These are phyloP conservation scores for Taenaris catops DNA, from an alignment of 2,888 invertebrate species.

Conservation along the genomic window DNA sequence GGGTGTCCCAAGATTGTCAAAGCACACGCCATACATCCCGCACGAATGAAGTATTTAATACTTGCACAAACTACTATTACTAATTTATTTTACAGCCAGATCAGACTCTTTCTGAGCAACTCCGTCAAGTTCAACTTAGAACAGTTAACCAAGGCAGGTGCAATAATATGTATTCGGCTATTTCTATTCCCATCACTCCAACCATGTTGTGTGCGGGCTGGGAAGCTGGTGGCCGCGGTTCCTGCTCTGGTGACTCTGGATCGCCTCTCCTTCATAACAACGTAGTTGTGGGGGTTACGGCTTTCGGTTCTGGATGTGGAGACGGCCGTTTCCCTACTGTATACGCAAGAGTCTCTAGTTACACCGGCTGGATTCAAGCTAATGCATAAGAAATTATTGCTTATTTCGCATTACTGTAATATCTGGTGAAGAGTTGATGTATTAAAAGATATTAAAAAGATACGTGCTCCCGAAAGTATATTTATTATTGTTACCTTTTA, in stretches of 20 bases:
- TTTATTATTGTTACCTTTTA: too few relatives aligned
- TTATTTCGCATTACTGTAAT: too few relatives aligned
- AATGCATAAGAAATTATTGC: not conserved
- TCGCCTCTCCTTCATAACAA: slow-evolving; percentile 26
- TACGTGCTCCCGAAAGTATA: too few relatives aligned
- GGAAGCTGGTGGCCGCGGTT: slow-evolving; percentile 6
- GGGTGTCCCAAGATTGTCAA: too few relatives aligned
- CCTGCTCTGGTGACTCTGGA: slow-evolving; percentile 26
- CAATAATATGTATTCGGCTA: not conserved
- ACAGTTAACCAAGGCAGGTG: not conserved
- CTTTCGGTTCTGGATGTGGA: slow-evolving; percentile 24
- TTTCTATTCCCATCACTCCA: not conserved
- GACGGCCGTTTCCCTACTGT: slow-evolving; percentile 24
- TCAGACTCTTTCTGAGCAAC: slow-evolving; percentile 1
- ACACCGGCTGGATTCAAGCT: slow-evolving; percentile 23
- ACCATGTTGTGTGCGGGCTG: slow-evolving; percentile 8
- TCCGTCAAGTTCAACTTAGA: slow-evolving; percentile 6
- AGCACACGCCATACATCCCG: too few relatives aligned
- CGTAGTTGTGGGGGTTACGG: slow-evolving; percentile 24
- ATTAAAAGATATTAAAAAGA: too few relatives aligned
- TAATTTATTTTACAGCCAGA: slow-evolving; percentile 1
- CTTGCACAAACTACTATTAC: too few relatives aligned
- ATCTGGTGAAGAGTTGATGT: too few relatives aligned
- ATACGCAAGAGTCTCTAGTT: slow-evolving; percentile 24
- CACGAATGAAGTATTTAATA: too few relatives aligned